A percentile compares a stretch with the other conserved stretches of the same genome.
phyloP scores from a whole-genome alignment of 1,140 invertebrate species.

The Drosophila micromelanica region DNA sequence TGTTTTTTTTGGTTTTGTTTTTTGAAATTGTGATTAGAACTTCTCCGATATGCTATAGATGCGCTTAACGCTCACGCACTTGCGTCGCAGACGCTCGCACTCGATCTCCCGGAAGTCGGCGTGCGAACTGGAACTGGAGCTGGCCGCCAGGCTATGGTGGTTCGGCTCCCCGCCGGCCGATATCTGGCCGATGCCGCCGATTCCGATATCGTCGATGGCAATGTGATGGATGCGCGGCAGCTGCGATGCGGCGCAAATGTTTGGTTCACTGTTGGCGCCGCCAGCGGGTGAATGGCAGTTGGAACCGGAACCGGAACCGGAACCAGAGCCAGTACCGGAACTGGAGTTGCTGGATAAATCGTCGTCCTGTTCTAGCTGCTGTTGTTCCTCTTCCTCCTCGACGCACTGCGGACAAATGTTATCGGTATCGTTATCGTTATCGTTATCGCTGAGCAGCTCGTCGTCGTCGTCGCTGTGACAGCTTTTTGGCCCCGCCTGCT shows the following conservation, averaged over 20 bases:
- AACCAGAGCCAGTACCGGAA: not conserved
- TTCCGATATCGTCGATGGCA: conserved; percentile 67
- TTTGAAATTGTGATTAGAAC: conserved; percentile 68
- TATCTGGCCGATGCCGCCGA: conserved; percentile 43
- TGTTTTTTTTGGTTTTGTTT: conserved; percentile 18
- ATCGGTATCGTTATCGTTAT: conserved; percentile 26
- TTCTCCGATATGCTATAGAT: conserved; percentile 84
- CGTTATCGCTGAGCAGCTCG: conserved; percentile 28
- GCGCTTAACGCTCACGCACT: conserved; percentile 84
- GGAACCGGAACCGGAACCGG: conserved; percentile 1
- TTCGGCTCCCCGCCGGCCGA: conserved; percentile 34
- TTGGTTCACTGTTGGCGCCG: conserved; percentile 67
- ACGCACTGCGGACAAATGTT: conserved; percentile 25
- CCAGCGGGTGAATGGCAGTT: conserved; percentile 6
- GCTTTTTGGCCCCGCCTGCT: not conserved
- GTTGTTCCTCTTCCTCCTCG: not conserved
- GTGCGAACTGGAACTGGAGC: conserved; percentile 57
- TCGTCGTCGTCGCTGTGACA: conserved; percentile 36
- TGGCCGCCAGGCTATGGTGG: conserved; percentile 36
- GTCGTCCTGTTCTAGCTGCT: not conserved
- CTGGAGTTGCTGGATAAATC: not conserved
- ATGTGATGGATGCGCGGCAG: conserved; percentile 72
- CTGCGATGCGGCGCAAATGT: conserved; percentile 56
- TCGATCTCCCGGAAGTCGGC: conserved; percentile 82
- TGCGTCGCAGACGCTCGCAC: conserved; percentile 80